Conservation (phyloP, 2,888 invertebrate genomes). For the Drosophila quinaria region DNA sequence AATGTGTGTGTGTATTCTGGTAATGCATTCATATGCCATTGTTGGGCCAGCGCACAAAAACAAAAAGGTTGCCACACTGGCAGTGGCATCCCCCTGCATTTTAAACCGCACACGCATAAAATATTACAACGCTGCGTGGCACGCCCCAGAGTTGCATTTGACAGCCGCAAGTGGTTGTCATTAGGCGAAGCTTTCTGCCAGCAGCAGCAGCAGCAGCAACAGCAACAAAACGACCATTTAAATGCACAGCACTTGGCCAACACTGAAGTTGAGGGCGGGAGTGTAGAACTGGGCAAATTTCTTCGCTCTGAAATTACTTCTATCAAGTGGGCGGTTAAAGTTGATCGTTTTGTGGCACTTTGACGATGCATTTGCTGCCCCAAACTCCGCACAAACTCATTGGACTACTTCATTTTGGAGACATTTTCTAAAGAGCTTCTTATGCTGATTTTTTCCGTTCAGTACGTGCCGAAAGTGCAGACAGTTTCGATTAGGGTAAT, state of each 20-base stretch:
- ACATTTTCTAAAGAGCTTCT: conserved; percentile 44
- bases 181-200: conserved; percentile 59
- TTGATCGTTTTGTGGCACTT: conserved; percentile 77
- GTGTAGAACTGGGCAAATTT: neutral
- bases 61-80: conserved; percentile 26
- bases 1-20: conserved; percentile 28
- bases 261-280: neutral
- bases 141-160: conserved; percentile 74
- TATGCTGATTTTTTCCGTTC: conserved; percentile 51
- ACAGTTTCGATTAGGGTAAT: conserved; percentile 43
- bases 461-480: conserved; percentile 58
- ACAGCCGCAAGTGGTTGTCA: conserved; percentile 82
- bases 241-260: conserved; percentile 68
- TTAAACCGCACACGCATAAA: conserved; percentile 63
- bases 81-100: neutral
- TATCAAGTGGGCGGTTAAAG: conserved; percentile 76
- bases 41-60: conserved; percentile 52
- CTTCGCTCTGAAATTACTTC: conserved; percentile 66
- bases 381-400: conserved; percentile 13
- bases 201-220: conserved; percentile 61
- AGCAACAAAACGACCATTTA: conserved; percentile 75
- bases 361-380: conserved; percentile 45
- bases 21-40: conserved; percentile 78
- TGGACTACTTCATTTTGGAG: conserved; percentile 45
- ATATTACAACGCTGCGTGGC: conserved; percentile 74